Base-by-base conservation (phyloP, 2,797 vertebrate species). In the Tenualosa thibaudeaui region DNA sequence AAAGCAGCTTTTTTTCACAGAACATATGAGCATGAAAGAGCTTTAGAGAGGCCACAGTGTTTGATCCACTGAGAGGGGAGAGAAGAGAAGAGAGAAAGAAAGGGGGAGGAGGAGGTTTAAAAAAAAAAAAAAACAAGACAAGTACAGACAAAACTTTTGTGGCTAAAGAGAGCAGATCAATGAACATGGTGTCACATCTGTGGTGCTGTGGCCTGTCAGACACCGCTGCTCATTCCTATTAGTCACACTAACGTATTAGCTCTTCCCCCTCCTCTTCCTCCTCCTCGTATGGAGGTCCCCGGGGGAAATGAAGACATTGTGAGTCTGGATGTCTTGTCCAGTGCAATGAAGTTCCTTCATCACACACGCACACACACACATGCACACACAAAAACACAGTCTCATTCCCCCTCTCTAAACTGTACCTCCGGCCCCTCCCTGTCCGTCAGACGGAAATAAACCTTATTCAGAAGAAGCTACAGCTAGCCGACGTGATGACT, bases 21-120 rank as follows among this genome's bases (percentile, higher is more conserved):
- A 78, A 43, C 71, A 78, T 43, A 43, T 46, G 68, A 75, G 68
- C 13, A 40, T 40, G 43, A 46, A 78, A 78, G 37, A 78, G 71
- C 71, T 46, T 78, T 46, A 22, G 71, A 78, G 71, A 78, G 71
- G 3, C 37, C 15, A 5, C 15, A 22, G 71, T 4, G 65, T 22
- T 7, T 83, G 88, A 90, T 83, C 81, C 82, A 84, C 82, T 9
- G 53, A 89, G 85, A 50, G 82, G 22, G 68, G 82, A 24, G 81
- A 15, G 51, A 60, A 65, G 6, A 81, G 22, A n/a, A 83, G 68
- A 62, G 71, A 51, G 68, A 26, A 85, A 50, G 71, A 81, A 85
- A 81, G 40, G 62, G 49, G 5, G 56, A 43, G 50, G 40, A 13
- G 1, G 54, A 5, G 19, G 19, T 17, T 40, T 81, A 15, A 75